Percentiles rank a stretch among this genome's conserved stretches.
Evolutionary conservation across 1,140 invertebrate species (phyloP).

Genomic region (Heliconius nattereri): DNA sequence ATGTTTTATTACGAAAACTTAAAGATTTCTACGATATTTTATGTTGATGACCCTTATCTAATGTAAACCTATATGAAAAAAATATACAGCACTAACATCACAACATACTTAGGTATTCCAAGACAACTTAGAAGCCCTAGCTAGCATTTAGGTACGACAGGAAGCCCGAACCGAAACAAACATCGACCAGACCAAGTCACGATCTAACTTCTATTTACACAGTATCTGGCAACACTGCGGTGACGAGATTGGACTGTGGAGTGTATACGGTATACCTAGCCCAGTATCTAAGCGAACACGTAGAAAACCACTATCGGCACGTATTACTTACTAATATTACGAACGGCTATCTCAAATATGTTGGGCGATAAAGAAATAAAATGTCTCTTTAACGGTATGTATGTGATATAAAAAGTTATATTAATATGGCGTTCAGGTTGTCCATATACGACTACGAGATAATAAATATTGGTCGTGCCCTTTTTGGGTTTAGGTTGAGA

Average conservation of each 20-base stretch:
- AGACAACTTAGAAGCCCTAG: no score
- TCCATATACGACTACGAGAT: neutral
- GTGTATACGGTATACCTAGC: neutral
- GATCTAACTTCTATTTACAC: conserved; percentile 6
- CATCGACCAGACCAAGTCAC: conserved; percentile 1
- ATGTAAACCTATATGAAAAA: neutral
- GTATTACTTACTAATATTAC: conserved; percentile 26
- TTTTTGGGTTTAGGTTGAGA: conserved; percentile 1
- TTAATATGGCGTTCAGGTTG: conserved; percentile 12
- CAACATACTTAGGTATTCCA: neutral
- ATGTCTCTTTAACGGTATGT: conserved; percentile 2
- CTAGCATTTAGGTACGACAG: no score
- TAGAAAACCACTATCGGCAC: conserved; percentile 35
- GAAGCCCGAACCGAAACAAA: neutral
- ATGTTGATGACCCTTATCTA: neutral
- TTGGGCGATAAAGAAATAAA: conserved; percentile 14
- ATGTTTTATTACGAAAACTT: no score
- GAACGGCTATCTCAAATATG: conserved; percentile 4
- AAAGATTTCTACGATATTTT: no score
- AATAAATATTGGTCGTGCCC: conserved; percentile 8
- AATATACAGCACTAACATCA: neutral
- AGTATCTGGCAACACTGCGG: conserved; percentile 7
- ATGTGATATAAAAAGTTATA: conserved; percentile 9
- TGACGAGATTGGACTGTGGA: conserved; percentile 6
- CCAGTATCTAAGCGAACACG: conserved; percentile 21